Evolutionary conservation across 2,113 vertebrate species (phyloP).

Genomic region (Tragelaphus buxtoni): DNA sequence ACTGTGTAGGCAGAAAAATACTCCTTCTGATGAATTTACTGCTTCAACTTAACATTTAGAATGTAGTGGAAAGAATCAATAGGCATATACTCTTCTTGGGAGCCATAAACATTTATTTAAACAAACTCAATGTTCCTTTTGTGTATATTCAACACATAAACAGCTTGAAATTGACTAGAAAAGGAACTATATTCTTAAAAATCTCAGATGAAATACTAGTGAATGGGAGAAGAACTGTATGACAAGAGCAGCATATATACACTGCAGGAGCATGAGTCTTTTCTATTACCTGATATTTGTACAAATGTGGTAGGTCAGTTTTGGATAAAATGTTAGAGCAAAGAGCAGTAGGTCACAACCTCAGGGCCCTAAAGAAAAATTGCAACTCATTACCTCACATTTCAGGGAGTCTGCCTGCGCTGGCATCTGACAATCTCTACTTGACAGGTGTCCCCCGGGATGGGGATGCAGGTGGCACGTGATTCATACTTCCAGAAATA

Average conservation of each 20-base stretch:
- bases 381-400: background rate
- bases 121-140: slow-evolving; percentile 27
- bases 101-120: slow-evolving; percentile 44
- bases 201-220: background rate
- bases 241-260: background rate
- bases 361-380: background rate
- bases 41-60: slow-evolving; percentile 39
- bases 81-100: background rate
- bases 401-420: background rate
- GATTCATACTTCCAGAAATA: background rate
- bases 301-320: background rate
- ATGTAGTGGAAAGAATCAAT: slow-evolving; percentile 14
- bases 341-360: background rate
- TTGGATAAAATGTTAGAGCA: background rate
- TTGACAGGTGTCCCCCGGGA: background rate
- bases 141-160: background rate
- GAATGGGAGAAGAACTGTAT: background rate
- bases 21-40: background rate
- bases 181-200: background rate
- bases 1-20: background rate
- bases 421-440: background rate
- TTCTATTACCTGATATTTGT: background rate
- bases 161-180: background rate
- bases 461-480: background rate
- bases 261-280: background rate